These are phyloP conservation scores for Lanius ludovicianus DNA, from an alignment of 2,113 vertebrate genomes.

Conservation along the genomic window DNA sequence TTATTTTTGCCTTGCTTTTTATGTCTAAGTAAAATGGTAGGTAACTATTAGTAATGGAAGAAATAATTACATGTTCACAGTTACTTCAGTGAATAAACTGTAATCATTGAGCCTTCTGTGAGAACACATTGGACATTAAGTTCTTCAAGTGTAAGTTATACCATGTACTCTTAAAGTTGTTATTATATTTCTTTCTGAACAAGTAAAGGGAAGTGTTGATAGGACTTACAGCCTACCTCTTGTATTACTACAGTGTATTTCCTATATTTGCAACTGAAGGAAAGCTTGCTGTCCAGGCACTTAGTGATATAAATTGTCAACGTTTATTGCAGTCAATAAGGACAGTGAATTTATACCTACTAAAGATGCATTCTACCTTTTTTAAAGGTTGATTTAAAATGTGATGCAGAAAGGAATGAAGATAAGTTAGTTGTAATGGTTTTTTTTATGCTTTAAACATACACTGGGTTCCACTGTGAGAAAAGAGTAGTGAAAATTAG, in stretches of 20 bases:
- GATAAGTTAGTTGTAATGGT: neutral
- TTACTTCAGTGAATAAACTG: constrained; percentile 28
- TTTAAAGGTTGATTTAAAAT: neutral
- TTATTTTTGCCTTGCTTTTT: constrained; percentile 2
- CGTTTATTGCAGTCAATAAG: neutral
- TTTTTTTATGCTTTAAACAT: neutral
- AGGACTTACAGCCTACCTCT: neutral
- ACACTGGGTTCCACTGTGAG: neutral
- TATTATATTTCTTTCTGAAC: neutral
- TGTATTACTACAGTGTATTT: neutral
- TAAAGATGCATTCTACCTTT: neutral
- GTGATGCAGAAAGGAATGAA: neutral
- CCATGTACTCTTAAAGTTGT: neutral
- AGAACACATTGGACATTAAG: constrained; percentile 8
- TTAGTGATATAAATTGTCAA: neutral
- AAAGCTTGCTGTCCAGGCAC: neutral
- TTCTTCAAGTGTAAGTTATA: constrained; percentile 18
- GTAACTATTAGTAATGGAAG: constrained; percentile 48
- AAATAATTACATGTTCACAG: constrained; percentile 45
- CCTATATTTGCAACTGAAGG: neutral
- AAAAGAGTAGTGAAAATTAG: neutral
- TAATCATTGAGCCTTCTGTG: neutral
- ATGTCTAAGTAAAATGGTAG: neutral
- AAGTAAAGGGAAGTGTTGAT: neutral
- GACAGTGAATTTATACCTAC: neutral